These are phyloP conservation scores for Bombus pascuorum DNA, from an alignment of 1,140 invertebrate genomes.

Conservation along the genomic window DNA sequence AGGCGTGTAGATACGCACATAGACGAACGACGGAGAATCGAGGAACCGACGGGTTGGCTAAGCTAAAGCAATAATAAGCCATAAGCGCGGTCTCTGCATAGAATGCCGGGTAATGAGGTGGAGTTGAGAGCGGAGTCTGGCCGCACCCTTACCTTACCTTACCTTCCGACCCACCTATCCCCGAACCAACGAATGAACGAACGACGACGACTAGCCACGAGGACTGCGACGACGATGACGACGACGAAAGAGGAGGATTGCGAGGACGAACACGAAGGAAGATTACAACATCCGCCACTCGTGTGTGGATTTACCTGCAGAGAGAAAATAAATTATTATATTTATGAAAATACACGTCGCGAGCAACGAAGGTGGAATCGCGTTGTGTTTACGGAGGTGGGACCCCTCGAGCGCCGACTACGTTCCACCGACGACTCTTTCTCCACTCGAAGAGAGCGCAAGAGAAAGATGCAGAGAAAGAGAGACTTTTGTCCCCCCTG, in stretches of 20 bases:
- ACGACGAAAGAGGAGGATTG: slow-evolving; percentile 28
- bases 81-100: slow-evolving; percentile 81
- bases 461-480: neutral
- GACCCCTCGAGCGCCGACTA: slow-evolving; percentile 58
- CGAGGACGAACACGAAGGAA: slow-evolving; percentile 50
- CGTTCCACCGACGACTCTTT: slow-evolving; percentile 55
- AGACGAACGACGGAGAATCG: slow-evolving; percentile 41
- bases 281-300: slow-evolving; percentile 57
- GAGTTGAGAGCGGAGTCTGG: slow-evolving; percentile 79
- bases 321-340: slow-evolving; percentile 72
- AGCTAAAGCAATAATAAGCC: slow-evolving; percentile 81
- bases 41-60: slow-evolving; percentile 74
- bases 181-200: slow-evolving; percentile 20
- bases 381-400: slow-evolving; percentile 41
- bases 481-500: slow-evolving; percentile 61
- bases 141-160: slow-evolving; percentile 81
- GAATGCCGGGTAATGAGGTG: slow-evolving; percentile 83
- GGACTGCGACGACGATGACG: slow-evolving; percentile 44
- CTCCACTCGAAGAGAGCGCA: neutral
- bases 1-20: neutral
- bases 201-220: slow-evolving; percentile 34
- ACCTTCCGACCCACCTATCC: slow-evolving; percentile 77
- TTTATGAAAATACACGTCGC: slow-evolving; percentile 65
- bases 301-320: slow-evolving; percentile 68
- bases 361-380: slow-evolving; percentile 20